Conservation (phyloP, 1,140 invertebrate species). For the Olivierus martensii region DNA sequence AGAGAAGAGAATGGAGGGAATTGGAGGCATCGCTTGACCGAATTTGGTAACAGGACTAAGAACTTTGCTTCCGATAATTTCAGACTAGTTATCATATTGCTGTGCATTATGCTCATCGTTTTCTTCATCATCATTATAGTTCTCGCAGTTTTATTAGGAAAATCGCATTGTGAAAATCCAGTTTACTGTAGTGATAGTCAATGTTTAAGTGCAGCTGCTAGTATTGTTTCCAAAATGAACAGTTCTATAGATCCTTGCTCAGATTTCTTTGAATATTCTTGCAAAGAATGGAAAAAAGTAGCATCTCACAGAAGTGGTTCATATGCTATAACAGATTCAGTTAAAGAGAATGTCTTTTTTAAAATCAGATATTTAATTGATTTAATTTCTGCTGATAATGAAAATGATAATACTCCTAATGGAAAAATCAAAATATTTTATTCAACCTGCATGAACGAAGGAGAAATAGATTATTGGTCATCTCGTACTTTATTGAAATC, state of each 20-base stretch:
- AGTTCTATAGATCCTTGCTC: slow-evolving; percentile 35
- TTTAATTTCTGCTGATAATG: slow-evolving; percentile 11
- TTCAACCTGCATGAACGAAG: slow-evolving; percentile 16
- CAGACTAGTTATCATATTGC: slow-evolving; percentile 6
- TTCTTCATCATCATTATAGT: slow-evolving; percentile 9
- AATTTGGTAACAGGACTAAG: slow-evolving; percentile 3
- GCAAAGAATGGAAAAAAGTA: slow-evolving; percentile 37
- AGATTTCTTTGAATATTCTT: slow-evolving; percentile 43
- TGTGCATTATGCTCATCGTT: slow-evolving; percentile 6
- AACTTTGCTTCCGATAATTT: slow-evolving; percentile 8
- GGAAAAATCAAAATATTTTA: slow-evolving; percentile 21
- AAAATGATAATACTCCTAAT: slow-evolving; percentile 4
- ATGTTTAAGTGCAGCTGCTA: slow-evolving; percentile 2
- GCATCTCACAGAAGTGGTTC: slow-evolving; percentile 22
- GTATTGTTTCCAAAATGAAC: slow-evolving; percentile 36
- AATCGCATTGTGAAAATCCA: background rate
- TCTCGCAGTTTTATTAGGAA: slow-evolving; percentile 6
- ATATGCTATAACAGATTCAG: slow-evolving; percentile 1
- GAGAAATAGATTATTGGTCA: slow-evolving; percentile 16
- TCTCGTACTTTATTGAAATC: slow-evolving; percentile 13
- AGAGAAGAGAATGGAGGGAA: slow-evolving; percentile 6
- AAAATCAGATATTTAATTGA: slow-evolving; percentile 16
- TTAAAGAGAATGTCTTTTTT: slow-evolving; percentile 1
- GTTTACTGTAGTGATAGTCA: slow-evolving; percentile 3
- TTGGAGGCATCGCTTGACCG: slow-evolving; percentile 1